These are phyloP conservation scores for Mythimna lalbum DNA, from an alignment of 2,888 invertebrate genomes.

Conservation along the genomic window DNA sequence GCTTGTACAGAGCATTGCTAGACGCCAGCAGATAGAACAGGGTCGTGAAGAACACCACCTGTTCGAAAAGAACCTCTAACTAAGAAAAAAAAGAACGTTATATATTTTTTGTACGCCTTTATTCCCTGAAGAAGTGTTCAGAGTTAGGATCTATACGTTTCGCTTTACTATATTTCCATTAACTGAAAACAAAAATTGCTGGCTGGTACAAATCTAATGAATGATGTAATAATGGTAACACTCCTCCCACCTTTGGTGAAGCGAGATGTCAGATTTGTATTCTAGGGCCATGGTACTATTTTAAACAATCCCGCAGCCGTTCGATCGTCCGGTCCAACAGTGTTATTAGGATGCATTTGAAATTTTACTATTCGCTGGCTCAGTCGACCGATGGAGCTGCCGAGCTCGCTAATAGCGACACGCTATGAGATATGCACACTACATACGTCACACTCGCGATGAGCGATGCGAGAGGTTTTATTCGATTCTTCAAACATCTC, in stretches of 20 bases:
- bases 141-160: neutral
- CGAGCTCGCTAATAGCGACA: neutral
- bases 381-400: neutral
- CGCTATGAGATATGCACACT: too few relatives aligned
- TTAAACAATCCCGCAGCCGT: too few relatives aligned
- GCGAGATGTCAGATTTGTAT: too few relatives aligned
- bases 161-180: neutral
- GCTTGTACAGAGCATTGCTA: slow-evolving; percentile 94
- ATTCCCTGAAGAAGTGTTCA: neutral
- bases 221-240: too few relatives aligned
- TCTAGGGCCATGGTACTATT: too few relatives aligned
- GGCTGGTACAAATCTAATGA: too few relatives aligned
- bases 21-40: slow-evolving; percentile 98
- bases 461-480: too few relatives aligned
- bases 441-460: neutral
- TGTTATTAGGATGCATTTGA: neutral
- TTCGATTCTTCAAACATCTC: too few relatives aligned
- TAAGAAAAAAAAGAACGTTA: neutral
- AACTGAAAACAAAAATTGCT: neutral
- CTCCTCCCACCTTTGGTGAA: too few relatives aligned
- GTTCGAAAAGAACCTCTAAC: slow-evolving; percentile 33
- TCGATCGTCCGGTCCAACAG: too few relatives aligned
- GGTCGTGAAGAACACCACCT: slow-evolving; percentile 99
- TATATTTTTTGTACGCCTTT: neutral
- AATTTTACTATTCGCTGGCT: neutral